Evolutionary conservation across 1,140 invertebrate species (phyloP), one percentile per base, ranked within the genome.

Genomic region (Ctenoplectra terminalis): DNA sequence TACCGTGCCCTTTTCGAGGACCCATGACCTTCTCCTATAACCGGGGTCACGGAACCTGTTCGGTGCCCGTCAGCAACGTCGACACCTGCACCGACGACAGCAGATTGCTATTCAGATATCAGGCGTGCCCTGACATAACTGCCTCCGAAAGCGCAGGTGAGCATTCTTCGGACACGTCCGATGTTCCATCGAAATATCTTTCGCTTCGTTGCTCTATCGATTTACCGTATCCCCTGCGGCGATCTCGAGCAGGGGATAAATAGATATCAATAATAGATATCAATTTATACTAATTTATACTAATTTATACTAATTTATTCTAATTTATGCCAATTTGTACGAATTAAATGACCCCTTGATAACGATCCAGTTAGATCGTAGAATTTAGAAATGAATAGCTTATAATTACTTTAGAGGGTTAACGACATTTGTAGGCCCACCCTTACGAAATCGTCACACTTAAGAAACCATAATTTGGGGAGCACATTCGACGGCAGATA

Each of bases 61-160:
- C 94, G 17, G 96, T 95, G 85, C 98, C 98, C 1, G 95, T 96
- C 29, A 98, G 97, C 72, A 96, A 96, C 82, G 97, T 98, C 52
- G 98, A 98, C 91, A 96, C 97, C 67, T 99, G 98, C 93, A 98
- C 97, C 2, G 97, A 98, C 89, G 96, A 98, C 89, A 98, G 96
- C 82, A 95, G 97, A 81, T 94, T 98, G 46, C 94, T 98, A 60
- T 95, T 99, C 86, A 96, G 96, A 90, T 99, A 98, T 92, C 98
- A 98, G 94, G 98, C 98, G 26, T 99, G 98, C 93, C 97, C 97
- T 0, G 98, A 99, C 92, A 96, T 98, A 9, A 95, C 95, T 34
- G 97, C 96, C 58, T 97, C 97, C 2, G 97, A 97, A 92, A 97
- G 97, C 90, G 96, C 97, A 91, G 96, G 97, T 97, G 92, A 92